Conservation (phyloP, 2,797 vertebrate species). For the Lepus oiostolus region DNA sequence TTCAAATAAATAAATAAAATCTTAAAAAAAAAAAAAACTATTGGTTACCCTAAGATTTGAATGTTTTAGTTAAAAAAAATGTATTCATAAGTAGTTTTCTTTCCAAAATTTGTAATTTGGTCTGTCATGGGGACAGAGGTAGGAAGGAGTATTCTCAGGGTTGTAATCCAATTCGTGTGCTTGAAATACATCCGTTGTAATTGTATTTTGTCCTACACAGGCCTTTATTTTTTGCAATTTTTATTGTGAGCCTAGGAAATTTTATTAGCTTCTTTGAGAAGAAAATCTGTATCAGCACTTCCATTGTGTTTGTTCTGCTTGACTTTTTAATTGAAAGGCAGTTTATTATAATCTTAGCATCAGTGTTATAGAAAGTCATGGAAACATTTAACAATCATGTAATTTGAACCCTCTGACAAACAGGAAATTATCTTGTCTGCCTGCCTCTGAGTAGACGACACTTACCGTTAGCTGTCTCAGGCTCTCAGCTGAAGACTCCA, state of each 20-base stretch:
- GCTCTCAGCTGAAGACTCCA: slow-evolving; percentile 72
- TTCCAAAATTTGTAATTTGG: slow-evolving; percentile 57
- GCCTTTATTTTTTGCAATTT: slow-evolving; percentile 71
- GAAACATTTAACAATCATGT: slow-evolving; percentile 81
- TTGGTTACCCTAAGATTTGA: background rate
- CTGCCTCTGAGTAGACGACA: slow-evolving; percentile 75
- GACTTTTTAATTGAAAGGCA: slow-evolving; percentile 87
- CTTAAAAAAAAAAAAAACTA: too few species aligned
- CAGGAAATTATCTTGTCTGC: slow-evolving; percentile 84
- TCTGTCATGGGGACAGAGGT: background rate
- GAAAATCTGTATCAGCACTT: slow-evolving; percentile 63
- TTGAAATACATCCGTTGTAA: slow-evolving; percentile 47
- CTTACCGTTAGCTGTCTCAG: slow-evolving; percentile 68
- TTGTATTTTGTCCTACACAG: slow-evolving; percentile 49
- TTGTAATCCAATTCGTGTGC: slow-evolving; percentile 8
- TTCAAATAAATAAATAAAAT: too few species aligned
- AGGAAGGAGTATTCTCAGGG: background rate
- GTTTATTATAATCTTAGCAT: slow-evolving; percentile 85
- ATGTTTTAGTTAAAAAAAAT: slow-evolving; percentile 48
- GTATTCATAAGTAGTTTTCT: slow-evolving; percentile 33
- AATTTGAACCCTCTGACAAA: slow-evolving; percentile 75
- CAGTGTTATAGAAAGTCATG: slow-evolving; percentile 79
- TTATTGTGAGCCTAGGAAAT: slow-evolving; percentile 53
- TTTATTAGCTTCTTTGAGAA: slow-evolving; percentile 69
- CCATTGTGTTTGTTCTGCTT: slow-evolving; percentile 79